Evolutionary conservation across 2,888 invertebrate species (phyloP), one percentile per base, ranked within the genome.

Genomic region (Polia nebulosa): DNA sequence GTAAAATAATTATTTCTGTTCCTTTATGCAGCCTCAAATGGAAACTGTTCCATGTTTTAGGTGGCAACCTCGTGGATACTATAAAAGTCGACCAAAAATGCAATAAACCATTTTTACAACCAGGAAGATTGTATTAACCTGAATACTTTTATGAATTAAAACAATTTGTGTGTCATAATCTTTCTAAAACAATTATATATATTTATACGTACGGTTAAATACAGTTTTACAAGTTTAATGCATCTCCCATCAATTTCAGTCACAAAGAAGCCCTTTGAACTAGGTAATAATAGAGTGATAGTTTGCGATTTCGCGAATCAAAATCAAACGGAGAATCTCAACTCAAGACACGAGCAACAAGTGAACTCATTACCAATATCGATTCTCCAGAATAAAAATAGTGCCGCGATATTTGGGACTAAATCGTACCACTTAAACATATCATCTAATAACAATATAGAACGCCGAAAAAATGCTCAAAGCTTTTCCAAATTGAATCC

Each of bases 401-500:
- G n/a, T 15, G 32, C 17, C 20, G 0, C 13, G 5, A 49, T 51
- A 59, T 68, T 45, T 36, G 29, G n/a, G n/a, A 20, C 25, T 29
- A 32, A 70, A 22, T 15, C 20, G 63, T 49, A 7, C 29, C 17
- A 27, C 57, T 66, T 34, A 45, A 29, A 39, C 25, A 27, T 52
- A 66, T 66, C 57, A 73, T 52, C 52, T 34, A 41, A 47, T 73
- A 66, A 73, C 57, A 73, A 52, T 60, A 75, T 51, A 34, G 52
- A 47, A 34, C 17, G 17, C n/a, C 15, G 41, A 45, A 49, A 45
- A 29, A 56, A 59, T 5, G 41, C 36, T 51, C 29, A 25, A 51
- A 71, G 71, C 59, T 59, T 76, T 71, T 15, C 53, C 11, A 59
- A 71, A 75, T 76, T 71, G 64, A 64, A 76, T 71, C 68, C 68